Evolutionary conservation across 2,113 vertebrate genomes (phyloP).

Genomic region (Puma concolor): DNA sequence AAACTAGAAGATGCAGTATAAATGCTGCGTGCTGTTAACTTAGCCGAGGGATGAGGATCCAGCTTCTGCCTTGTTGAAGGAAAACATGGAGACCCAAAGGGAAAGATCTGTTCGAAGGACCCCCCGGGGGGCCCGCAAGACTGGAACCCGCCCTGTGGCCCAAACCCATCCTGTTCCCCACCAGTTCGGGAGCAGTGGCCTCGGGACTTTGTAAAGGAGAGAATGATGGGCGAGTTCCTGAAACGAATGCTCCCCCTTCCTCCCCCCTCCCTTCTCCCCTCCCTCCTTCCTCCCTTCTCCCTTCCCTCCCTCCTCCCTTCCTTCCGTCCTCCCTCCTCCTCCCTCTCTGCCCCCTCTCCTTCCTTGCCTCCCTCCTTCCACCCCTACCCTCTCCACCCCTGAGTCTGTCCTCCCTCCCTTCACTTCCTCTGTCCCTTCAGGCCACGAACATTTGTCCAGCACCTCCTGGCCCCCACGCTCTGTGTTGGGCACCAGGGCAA

Average conservation of each 20-base stretch:
- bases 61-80: not conserved
- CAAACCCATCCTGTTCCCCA: fast-evolving
- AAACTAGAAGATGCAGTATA: not conserved
- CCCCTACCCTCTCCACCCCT: fast-evolving
- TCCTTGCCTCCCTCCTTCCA: fast-evolving
- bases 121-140: fast-evolving
- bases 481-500: not conserved
- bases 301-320: fast-evolving
- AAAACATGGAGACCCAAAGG: not conserved
- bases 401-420: fast-evolving
- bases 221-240: fast-evolving
- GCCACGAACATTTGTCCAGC: not conserved
- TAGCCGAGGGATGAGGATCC: not conserved
- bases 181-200: not conserved
- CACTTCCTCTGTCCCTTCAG: not conserved
- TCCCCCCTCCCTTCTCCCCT: not conserved
- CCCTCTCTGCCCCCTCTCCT: fast-evolving
- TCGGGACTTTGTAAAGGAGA: not conserved
- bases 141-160: not conserved
- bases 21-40: not conserved
- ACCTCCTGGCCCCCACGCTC: not conserved
- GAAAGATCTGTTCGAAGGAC: not conserved
- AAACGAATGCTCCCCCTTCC: not conserved
- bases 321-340: fast-evolving
- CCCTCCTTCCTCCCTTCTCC: fast-evolving